Conservation (phyloP, 2,888 invertebrate genomes). For the Pammene fasciana region DNA sequence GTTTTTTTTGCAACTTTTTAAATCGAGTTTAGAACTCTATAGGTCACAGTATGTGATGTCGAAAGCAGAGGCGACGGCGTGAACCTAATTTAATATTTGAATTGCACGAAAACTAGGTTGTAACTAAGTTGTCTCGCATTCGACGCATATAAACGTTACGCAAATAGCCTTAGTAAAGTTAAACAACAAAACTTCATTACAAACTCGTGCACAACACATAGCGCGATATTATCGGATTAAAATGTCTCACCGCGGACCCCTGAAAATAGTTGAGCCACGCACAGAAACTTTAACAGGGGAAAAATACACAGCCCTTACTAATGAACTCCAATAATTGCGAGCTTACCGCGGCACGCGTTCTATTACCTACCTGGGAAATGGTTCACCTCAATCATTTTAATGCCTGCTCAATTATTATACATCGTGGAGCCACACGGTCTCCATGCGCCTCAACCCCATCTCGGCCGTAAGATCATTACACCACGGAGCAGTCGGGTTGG, state of each 20-base stretch:
- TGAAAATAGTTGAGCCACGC: slow-evolving; percentile 55
- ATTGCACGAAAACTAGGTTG: slow-evolving; percentile 37
- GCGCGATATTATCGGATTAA: slow-evolving; percentile 61
- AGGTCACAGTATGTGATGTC: slow-evolving; percentile 5
- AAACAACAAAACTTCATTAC: slow-evolving; percentile 58
- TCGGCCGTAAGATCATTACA: slow-evolving; percentile 54
- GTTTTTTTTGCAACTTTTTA: not conserved
- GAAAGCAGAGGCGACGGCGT: slow-evolving; percentile 23
- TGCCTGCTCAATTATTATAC: slow-evolving; percentile 69
- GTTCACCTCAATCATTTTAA: slow-evolving; percentile 70
- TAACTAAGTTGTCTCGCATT: slow-evolving; percentile 41
- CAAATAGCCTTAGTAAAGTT: slow-evolving; percentile 46
- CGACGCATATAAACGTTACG: slow-evolving; percentile 43
- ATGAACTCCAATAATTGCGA: slow-evolving; percentile 70
- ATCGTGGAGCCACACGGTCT: slow-evolving; percentile 53
- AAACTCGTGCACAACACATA: slow-evolving; percentile 54
- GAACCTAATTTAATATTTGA: slow-evolving; percentile 38
- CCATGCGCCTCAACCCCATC: slow-evolving; percentile 50
- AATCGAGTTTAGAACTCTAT: not conserved
- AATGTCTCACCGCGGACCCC: slow-evolving; percentile 53
- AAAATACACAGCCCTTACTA: slow-evolving; percentile 62
- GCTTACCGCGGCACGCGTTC: slow-evolving; percentile 65
- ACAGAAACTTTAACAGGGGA: slow-evolving; percentile 58
- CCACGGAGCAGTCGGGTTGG: slow-evolving; percentile 58
- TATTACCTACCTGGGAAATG: slow-evolving; percentile 61